Evolutionary conservation across 2,888 invertebrate species (phyloP), one percentile per base, ranked within the genome.

Genomic region (Sympetrum striolatum): DNA sequence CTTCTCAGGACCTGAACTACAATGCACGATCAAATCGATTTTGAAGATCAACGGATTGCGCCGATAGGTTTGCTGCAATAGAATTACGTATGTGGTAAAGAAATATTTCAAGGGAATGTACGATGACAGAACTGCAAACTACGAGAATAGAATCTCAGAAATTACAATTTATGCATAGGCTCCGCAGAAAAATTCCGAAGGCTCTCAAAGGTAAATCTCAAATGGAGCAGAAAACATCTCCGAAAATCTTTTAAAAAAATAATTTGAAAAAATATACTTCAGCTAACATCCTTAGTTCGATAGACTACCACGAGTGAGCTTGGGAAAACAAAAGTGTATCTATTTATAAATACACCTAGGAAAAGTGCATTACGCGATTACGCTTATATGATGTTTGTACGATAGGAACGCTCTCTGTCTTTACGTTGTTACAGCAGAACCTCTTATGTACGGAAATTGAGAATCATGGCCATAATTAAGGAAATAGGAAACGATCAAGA

Each of bases 361-460:
- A 22, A 25, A 58, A 12, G 58, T 37, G 22, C 60, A 86, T 60
- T 86, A 35, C 60, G 86, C n/a, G 39, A 86, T 60, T 86, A 35
- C 60, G 86, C n/a, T 58, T 22, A 14, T 86, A 18, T 8, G 31
- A 10, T 86, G 86, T 86, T 86, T 37, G 2, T 60, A 86, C 86
- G 86, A 86, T 86, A 86, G 64, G 37, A 22, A 35, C 86, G 86
- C 86, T 39, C 86, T 86, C 86, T 86, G 86, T 86, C 86, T 64
- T 86, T 64, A 86, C 60, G 60, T 31, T 86, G 86, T 86, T 60
- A 86, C 53, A 86, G 86, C 86, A 86, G 86, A 86, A 86, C 35
- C 60, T 53, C 53, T 53, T 53, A 53, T 53, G 8, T 64, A 86
- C 86, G 60, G 58, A 86, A 86, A 86, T 58, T 86, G 37, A 58